A percentile compares a stretch with the other conserved stretches of the same genome.
Conservation (phyloP, 2,113 vertebrate species). For the Sminthopsis crassicaudata region DNA sequence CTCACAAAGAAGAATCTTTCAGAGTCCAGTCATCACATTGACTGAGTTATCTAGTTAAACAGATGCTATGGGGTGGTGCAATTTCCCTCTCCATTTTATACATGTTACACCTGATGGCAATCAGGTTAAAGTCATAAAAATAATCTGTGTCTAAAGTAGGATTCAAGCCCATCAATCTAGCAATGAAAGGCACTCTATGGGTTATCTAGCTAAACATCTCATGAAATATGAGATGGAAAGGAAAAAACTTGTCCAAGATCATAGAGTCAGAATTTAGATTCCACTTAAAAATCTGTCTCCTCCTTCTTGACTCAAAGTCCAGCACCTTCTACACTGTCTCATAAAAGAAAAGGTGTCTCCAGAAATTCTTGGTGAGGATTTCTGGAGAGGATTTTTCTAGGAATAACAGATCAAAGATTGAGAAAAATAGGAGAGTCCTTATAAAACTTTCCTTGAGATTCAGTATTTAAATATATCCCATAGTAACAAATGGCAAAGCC, state of each 20-base stretch:
- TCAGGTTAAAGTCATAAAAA: neutral
- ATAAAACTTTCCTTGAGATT: neutral
- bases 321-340: neutral
- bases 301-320: neutral
- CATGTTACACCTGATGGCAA: neutral
- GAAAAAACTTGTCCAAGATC: neutral
- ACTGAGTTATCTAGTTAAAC: neutral
- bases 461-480: neutral
- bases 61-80: neutral
- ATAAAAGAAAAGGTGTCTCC: neutral
- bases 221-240: neutral
- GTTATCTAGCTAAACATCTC: neutral
- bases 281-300: neutral
- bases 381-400: neutral
- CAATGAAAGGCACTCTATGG: neutral
- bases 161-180: neutral
- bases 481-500: neutral
- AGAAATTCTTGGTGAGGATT: neutral
- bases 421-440: slow-evolving; percentile 2
- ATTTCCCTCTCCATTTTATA: neutral
- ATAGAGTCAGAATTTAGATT: neutral
- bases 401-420: neutral
- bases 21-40: neutral
- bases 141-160: neutral
- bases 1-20: neutral